Evolutionary conservation across 2,888 invertebrate species (phyloP).

Genomic region (Hoplodrina ambigua): DNA sequence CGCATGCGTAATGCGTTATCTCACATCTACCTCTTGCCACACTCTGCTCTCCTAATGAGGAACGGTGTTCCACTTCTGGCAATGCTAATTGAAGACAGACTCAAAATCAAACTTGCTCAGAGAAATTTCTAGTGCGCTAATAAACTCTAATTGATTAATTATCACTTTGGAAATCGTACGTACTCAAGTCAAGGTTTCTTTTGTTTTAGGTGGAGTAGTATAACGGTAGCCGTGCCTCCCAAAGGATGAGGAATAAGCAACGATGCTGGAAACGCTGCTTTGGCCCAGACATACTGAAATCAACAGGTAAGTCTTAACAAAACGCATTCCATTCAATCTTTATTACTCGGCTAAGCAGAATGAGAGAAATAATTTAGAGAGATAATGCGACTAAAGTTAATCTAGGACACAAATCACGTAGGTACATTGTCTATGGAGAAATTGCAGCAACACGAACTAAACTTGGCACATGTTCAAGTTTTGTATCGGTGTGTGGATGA

Average conservation of each 20-base stretch:
- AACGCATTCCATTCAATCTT: slow-evolving; percentile 46
- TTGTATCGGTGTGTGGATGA: slow-evolving; percentile 39
- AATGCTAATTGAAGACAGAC: slow-evolving; percentile 81
- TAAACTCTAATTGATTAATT: slow-evolving; percentile 76
- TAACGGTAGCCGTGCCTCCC: slow-evolving; percentile 77
- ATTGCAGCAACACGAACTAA: slow-evolving; percentile 51
- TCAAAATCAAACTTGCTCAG: slow-evolving; percentile 60
- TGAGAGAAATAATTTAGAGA: slow-evolving; percentile 51
- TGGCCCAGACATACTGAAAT: slow-evolving; percentile 80
- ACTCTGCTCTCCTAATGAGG: slow-evolving; percentile 88
- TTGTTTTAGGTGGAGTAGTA: slow-evolving; percentile 78
- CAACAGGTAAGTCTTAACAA: slow-evolving; percentile 79
- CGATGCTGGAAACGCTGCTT: slow-evolving; percentile 83
- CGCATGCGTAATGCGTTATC: slow-evolving; percentile 90
- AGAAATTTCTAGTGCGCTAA: slow-evolving; percentile 76
- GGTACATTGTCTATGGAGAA: slow-evolving; percentile 42
- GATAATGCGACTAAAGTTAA: slow-evolving; percentile 45
- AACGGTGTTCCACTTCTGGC: slow-evolving; percentile 82
- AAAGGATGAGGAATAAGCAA: slow-evolving; percentile 89
- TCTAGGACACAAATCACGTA: slow-evolving; percentile 53
- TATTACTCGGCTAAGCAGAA: slow-evolving; percentile 35
- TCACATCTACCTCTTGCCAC: slow-evolving; percentile 86
- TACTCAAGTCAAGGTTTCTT: slow-evolving; percentile 59
- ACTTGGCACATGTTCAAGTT: slow-evolving; percentile 56
- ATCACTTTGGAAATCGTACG: slow-evolving; percentile 39